Evolutionary conservation across 2,797 vertebrate genomes (phyloP).

Genomic region (Pangasius sanitwongsei): DNA sequence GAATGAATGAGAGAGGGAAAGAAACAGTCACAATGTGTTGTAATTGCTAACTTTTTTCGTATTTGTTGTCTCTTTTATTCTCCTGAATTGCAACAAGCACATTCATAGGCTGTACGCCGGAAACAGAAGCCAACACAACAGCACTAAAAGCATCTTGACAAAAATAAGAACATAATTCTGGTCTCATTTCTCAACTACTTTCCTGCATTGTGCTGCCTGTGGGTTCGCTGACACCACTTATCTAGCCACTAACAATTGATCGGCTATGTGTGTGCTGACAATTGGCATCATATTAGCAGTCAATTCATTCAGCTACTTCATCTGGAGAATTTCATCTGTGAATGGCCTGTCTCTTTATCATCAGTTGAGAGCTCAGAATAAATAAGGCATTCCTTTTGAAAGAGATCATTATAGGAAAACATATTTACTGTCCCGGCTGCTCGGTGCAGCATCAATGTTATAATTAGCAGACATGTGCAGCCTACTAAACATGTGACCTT

Average conservation of each 20-base stretch:
- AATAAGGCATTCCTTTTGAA: constrained; percentile 7
- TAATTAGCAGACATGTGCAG: constrained; percentile 14
- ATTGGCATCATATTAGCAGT: constrained; percentile 9
- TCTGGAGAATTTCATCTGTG: constrained; percentile 33
- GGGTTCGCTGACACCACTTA: neutral
- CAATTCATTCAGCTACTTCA: constrained; percentile 28
- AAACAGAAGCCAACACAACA: constrained; percentile 33
- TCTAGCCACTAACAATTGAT: neutral
- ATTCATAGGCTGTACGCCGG: constrained; percentile 7
- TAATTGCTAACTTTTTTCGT: constrained; percentile 23
- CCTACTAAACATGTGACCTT: constrained; percentile 25
- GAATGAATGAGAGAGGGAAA: neutral
- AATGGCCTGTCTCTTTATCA: constrained; percentile 28
- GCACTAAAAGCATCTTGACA: neutral
- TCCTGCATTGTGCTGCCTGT: constrained; percentile 25
- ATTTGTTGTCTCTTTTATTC: constrained; percentile 44
- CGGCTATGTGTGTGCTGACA: neutral
- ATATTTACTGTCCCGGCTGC: neutral
- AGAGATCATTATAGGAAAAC: neutral
- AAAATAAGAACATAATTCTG: constrained; percentile 14
- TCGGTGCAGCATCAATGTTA: neutral
- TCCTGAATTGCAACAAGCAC: constrained; percentile 44
- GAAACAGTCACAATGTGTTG: constrained; percentile 21
- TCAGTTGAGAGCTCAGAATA: neutral
- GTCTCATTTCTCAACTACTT: constrained; percentile 13